phyloP scores from a whole-genome alignment of 2,888 invertebrate species.

The Acrobasis repandana region DNA sequence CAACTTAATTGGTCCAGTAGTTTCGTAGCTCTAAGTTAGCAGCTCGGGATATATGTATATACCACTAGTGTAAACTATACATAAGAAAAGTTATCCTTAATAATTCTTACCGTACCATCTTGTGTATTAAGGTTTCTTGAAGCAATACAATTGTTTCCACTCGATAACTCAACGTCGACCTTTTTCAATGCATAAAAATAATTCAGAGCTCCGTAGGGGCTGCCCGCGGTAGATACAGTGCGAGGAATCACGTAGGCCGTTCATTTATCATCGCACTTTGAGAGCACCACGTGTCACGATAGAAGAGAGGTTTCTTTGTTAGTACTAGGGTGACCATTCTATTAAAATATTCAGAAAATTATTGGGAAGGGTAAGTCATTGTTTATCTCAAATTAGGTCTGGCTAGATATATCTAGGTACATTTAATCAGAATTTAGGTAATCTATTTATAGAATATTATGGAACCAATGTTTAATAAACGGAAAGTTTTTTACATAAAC shows the following conservation, averaged over 20 bases:
- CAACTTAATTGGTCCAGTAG: too few relatives aligned
- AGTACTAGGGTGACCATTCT: conserved; percentile 3
- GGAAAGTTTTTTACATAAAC: too few relatives aligned
- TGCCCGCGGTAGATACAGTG: conserved; percentile 33
- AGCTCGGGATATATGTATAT: too few relatives aligned
- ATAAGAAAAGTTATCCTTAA: too few relatives aligned
- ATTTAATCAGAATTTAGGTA: too few relatives aligned
- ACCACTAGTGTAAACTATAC: too few relatives aligned
- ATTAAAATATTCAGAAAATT: not conserved
- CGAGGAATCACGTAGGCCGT: conserved; percentile 30
- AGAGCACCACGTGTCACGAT: conserved; percentile 29
- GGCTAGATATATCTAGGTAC: too few relatives aligned
- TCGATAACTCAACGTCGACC: conserved; percentile 39
- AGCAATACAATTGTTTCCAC: conserved; percentile 22
- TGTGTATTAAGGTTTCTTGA: conserved; percentile 11
- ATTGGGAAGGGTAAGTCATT: not conserved
- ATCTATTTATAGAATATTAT: too few relatives aligned
- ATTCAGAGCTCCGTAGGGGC: conserved; percentile 32
- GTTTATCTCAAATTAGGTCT: too few relatives aligned
- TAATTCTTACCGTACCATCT: too few relatives aligned
- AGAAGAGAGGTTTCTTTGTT: conserved; percentile 23
- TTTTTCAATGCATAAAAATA: conserved; percentile 34
- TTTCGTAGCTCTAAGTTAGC: too few relatives aligned
- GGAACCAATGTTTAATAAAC: too few relatives aligned
- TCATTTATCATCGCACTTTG: conserved; percentile 32